These are phyloP conservation scores for Lineus longissimus DNA, from an alignment of 1,140 invertebrate species.

Conservation along the genomic window DNA sequence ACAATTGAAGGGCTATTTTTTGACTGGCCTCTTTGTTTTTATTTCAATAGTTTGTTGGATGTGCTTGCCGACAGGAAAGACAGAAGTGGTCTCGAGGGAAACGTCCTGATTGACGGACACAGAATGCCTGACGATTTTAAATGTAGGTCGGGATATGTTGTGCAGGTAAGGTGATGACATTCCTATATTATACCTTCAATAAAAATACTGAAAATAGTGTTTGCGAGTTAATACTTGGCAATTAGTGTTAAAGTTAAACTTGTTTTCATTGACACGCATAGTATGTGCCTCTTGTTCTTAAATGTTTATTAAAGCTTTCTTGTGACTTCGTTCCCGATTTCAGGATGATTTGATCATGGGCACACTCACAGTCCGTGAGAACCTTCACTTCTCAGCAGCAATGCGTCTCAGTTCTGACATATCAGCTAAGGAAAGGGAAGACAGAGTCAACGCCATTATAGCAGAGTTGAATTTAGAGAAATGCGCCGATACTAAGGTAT, in stretches of 20 bases:
- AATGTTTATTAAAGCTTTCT: no score
- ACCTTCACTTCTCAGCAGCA: conserved; percentile 49
- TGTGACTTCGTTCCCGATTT: background rate
- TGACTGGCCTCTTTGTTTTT: no score
- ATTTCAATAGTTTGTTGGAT: conserved; percentile 45
- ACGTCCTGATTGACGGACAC: conserved; percentile 46
- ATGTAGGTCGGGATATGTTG: conserved; percentile 53
- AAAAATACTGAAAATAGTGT: no score
- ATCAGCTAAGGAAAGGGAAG: conserved; percentile 25
- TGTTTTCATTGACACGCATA: background rate
- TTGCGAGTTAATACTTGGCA: no score
- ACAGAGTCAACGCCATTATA: conserved; percentile 42
- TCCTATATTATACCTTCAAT: background rate
- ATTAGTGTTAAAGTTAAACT: no score
- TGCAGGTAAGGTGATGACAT: conserved; percentile 48
- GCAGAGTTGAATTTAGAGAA: conserved; percentile 40
- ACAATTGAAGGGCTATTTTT: no score
- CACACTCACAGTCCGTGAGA: conserved; percentile 47
- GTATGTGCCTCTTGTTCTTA: background rate
- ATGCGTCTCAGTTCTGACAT: conserved; percentile 36
- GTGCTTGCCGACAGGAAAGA: conserved; percentile 51
- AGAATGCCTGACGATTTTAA: conserved; percentile 51
- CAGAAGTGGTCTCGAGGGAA: conserved; percentile 36
- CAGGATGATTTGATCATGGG: conserved; percentile 52
- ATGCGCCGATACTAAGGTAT: conserved; percentile 46